These are phyloP conservation scores for Tetraneura akinire DNA, from an alignment of 1,140 invertebrate genomes.

Conservation along the genomic window DNA sequence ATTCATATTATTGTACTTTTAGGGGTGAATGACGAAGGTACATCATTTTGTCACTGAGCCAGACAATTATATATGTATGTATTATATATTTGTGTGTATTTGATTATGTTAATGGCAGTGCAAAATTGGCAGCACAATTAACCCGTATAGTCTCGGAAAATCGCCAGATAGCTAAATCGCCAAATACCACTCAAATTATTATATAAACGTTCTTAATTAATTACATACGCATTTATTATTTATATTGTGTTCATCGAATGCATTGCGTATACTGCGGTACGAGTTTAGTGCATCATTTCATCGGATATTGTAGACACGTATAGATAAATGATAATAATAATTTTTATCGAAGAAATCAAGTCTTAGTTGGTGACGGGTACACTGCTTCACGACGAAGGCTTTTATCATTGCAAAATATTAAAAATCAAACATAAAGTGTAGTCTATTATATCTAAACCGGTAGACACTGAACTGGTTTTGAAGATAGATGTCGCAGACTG, in stretches of 20 bases:
- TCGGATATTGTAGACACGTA: too few species aligned
- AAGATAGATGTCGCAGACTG: not conserved
- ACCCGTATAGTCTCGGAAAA: not conserved
- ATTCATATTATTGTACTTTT: too few species aligned
- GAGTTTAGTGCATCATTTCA: too few species aligned
- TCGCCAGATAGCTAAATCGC: not conserved
- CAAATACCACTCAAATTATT: not conserved
- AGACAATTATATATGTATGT: not conserved
- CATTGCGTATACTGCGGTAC: too few species aligned
- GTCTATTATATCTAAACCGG: not conserved
- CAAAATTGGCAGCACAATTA: conserved; percentile 23
- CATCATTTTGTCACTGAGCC: conserved; percentile 21
- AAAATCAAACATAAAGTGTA: not conserved
- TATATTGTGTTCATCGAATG: too few species aligned
- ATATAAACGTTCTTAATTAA: not conserved
- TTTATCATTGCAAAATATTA: not conserved
- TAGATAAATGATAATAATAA: too few species aligned
- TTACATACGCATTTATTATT: too few species aligned
- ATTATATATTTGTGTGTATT: not conserved
- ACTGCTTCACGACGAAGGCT: not conserved
- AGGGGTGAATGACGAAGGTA: not conserved
- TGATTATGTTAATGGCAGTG: not conserved
- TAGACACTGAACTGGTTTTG: conserved; percentile 31
- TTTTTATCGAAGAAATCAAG: not conserved
- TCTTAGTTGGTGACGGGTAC: not conserved